Evolutionary conservation across 2,113 vertebrate genomes (phyloP), one percentile per base, ranked within the genome.

Genomic region (Carassius gibelio): DNA sequence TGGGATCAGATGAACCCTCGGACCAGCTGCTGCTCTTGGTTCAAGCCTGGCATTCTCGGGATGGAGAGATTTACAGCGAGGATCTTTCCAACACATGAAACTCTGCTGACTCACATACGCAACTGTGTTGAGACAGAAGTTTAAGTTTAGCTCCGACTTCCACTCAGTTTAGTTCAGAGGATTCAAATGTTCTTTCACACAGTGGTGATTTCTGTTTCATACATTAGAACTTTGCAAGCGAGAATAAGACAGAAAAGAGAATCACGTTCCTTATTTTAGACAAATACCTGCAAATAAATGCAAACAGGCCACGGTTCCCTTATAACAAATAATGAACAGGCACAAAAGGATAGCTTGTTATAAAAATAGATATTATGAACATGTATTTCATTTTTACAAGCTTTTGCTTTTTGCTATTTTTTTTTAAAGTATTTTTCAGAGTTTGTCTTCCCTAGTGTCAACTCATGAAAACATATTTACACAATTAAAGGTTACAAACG

Each of bases 1-100:
- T 82, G 90, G 91, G 92, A 95, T 94, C 93, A 92, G 90, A 92
- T 94, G 91, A 95, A 95, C 92, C 92, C 93, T 92, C 93, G 92
- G 91, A 92, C 91, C 91, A 93, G 89, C 88, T 89, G 69, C 45
- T 81, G 59, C 50, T 92, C 92, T 93, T 95, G 93, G 93, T 92
- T 91, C 89, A 91, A 87, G 50, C 68, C 48, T 68, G 69, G 90
- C 91, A n/a, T 91, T 88, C 85, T 45, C 86, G 91, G 91, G 89
- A 86, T 76, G 52, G 79, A 86, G 87, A 86, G 88, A 86, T 83
- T 94, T 91, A 84, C 86, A 89, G 90, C 86, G 81, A 48, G 57
- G 75, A 30, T 80, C 79, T 86, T 91, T 80, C 79, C 79, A 66
- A 69, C 80, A 81, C 80, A 52, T 81, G 62, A 64, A 23, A 66